phyloP scores from a whole-genome alignment of 2,797 vertebrate species.

The Propithecus perrieri region DNA sequence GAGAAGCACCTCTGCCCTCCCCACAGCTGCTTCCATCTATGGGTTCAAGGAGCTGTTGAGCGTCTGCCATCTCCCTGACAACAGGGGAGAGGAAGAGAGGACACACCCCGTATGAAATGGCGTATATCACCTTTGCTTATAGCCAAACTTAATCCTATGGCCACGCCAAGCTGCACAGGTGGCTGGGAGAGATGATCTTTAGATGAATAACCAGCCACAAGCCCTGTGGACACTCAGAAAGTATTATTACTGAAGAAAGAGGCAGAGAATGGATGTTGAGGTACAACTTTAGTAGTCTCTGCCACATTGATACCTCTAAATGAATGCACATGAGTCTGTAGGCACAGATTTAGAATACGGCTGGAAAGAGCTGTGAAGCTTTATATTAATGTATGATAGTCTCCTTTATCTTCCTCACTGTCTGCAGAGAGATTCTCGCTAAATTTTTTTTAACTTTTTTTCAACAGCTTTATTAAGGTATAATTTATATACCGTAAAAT shows the following conservation, averaged over 20 bases:
- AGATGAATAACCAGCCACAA: background rate
- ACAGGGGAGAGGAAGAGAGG: background rate
- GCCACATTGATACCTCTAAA: background rate
- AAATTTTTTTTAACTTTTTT: background rate
- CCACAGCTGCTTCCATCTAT: background rate
- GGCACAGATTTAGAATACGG: background rate
- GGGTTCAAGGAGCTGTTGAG: background rate
- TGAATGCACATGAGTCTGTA: background rate
- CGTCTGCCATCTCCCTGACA: background rate
- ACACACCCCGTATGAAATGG: background rate
- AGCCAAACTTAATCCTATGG: background rate
- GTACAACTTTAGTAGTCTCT: background rate
- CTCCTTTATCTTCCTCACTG: background rate
- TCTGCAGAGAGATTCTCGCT: background rate
- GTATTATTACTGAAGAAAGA: background rate
- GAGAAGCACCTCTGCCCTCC: background rate
- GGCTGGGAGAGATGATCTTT: background rate
- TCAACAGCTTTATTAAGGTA: background rate
- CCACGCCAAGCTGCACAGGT: background rate
- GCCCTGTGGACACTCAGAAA: background rate
- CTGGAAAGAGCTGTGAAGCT: background rate
- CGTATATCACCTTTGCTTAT: background rate
- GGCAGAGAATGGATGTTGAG: background rate
- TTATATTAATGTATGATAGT: background rate
- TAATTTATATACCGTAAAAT: background rate